Evolutionary conservation across 2,888 invertebrate genomes (phyloP).

Genomic region (Nomada ruficornis): DNA sequence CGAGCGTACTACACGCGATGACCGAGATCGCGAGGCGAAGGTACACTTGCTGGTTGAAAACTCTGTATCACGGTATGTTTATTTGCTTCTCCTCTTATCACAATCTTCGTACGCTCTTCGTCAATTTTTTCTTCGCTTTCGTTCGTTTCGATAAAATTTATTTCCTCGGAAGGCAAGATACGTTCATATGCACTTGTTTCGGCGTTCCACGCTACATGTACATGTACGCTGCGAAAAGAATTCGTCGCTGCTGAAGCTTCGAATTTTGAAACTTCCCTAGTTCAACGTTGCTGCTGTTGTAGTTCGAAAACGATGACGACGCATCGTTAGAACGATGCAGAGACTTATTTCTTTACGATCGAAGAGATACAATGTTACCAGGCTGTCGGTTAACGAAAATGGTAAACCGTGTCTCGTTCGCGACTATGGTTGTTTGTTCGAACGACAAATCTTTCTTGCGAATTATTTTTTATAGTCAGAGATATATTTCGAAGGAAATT

Average conservation of each 20-base stretch:
- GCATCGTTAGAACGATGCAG: background rate
- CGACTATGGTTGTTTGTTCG: background rate
- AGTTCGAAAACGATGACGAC: background rate
- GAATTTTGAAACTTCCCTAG: too few relatives aligned
- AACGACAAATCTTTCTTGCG: too few relatives aligned
- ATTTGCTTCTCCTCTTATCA: constrained; percentile 12
- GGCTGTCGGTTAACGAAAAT: background rate
- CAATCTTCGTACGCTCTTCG: background rate
- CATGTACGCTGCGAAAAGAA: too few relatives aligned
- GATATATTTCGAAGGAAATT: too few relatives aligned
- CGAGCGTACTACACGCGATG: background rate
- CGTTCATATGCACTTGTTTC: background rate
- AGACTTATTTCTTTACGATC: constrained; percentile 13
- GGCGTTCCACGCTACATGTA: too few relatives aligned
- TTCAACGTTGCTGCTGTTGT: too few relatives aligned
- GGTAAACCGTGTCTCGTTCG: background rate
- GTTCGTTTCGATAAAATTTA: constrained; percentile 31
- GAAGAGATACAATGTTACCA: background rate
- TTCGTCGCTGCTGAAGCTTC: too few relatives aligned
- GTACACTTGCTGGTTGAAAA: too few relatives aligned
- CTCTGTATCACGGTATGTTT: background rate
- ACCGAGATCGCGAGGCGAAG: constrained; percentile 1
- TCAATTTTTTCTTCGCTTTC: background rate
- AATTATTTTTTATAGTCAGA: too few relatives aligned
- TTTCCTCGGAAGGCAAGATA: constrained; percentile 19